A percentile compares a stretch with the other conserved stretches of the same genome.
Conservation (phyloP, 64 coral and sea anemone genomes). For the Montipora capricornis region DNA sequence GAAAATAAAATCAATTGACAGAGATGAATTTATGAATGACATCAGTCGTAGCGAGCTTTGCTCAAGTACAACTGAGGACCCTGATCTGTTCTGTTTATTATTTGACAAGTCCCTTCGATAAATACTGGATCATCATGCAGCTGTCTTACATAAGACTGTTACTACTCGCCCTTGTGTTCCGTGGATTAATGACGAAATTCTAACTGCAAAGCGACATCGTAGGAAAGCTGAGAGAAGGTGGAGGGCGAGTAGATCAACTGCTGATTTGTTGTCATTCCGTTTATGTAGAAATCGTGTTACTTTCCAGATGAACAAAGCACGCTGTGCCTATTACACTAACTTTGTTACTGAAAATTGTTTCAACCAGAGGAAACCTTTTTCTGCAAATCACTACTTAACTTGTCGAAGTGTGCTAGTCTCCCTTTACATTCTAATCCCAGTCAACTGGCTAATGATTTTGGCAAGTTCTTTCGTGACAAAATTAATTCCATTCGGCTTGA, state of each 20-base stretch:
- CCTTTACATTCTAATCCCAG: neutral
- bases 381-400: no score
- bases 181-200: neutral
- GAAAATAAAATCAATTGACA: neutral
- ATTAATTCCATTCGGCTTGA: no score
- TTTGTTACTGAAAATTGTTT: conserved; percentile 11
- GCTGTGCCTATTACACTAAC: conserved; percentile 17
- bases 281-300: neutral
- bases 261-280: neutral
- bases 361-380: conserved; percentile 11
- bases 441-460: conserved; percentile 18
- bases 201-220: neutral
- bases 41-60: neutral
- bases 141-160: conserved; percentile 10
- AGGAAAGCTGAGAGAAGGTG: conserved; percentile 1
- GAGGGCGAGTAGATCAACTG: neutral
- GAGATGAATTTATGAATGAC: neutral
- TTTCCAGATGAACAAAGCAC: conserved; percentile 6
- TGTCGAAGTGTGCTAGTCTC: neutral
- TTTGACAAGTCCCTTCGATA: conserved; percentile 3
- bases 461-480: neutral
- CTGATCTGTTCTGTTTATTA: neutral
- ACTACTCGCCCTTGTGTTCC: neutral
- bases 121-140: neutral
- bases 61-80: neutral